Conservation (phyloP, 1,140 invertebrate species). For the Atta colombica region DNA sequence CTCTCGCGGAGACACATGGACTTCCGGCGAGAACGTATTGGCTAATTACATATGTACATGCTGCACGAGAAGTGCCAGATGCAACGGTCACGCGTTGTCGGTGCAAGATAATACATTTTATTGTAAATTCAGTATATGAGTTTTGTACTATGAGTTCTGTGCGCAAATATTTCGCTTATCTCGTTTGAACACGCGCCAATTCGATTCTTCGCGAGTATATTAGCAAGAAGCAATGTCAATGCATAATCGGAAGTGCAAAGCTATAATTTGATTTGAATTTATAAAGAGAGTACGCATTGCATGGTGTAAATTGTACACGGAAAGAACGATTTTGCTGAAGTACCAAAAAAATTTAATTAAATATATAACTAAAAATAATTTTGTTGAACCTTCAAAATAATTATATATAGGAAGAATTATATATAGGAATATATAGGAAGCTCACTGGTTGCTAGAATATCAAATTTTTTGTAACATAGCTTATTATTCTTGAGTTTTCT, state of each 20-base stretch:
- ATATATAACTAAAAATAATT: too few species aligned
- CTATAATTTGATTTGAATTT: neutral
- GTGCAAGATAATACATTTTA: constrained; percentile 47
- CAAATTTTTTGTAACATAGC: too few species aligned
- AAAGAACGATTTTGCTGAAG: neutral
- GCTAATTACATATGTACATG: constrained; percentile 64
- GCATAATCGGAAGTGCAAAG: constrained; percentile 7
- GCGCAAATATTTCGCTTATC: constrained; percentile 50
- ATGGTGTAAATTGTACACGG: neutral
- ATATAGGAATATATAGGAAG: too few species aligned
- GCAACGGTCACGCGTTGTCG: constrained; percentile 58
- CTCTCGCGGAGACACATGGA: constrained; percentile 63
- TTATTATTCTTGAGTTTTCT: too few species aligned
- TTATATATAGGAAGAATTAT: too few species aligned
- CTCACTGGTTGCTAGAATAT: too few species aligned
- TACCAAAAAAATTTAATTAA: too few species aligned
- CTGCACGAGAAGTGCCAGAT: constrained; percentile 59
- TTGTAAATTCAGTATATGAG: constrained; percentile 42
- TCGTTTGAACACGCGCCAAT: constrained; percentile 57
- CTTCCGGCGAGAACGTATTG: constrained; percentile 66
- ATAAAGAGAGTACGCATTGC: neutral
- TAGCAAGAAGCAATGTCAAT: neutral
- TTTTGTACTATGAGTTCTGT: neutral
- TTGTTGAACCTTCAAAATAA: too few species aligned
- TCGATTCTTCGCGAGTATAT: constrained; percentile 30